phyloP scores from a whole-genome alignment of 2,797 vertebrate genomes.

The Coranthus polyacanthus region DNA sequence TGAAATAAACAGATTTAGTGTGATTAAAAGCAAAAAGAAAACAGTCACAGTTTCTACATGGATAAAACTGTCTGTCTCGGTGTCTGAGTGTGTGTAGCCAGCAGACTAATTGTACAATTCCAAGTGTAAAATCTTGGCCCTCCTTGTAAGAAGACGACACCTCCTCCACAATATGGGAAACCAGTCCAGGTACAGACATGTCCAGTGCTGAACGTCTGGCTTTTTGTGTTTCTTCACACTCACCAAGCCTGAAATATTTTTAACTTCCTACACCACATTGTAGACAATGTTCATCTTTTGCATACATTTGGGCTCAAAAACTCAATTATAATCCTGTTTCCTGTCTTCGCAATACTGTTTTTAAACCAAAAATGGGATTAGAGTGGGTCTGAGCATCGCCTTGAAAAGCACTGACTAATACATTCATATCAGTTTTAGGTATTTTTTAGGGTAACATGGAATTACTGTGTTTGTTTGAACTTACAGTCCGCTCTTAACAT shows the following conservation, averaged over 20 bases:
- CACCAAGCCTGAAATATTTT: background rate
- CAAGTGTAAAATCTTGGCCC: conserved; percentile 8
- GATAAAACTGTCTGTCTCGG: background rate
- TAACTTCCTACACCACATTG: background rate
- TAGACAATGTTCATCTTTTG: background rate
- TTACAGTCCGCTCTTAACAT: background rate
- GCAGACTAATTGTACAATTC: conserved; percentile 37
- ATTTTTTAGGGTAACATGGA: background rate
- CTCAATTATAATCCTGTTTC: too few relatives aligned
- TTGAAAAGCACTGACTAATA: background rate
- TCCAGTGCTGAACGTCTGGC: conserved; percentile 11
- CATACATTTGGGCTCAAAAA: too few relatives aligned
- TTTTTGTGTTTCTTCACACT: conserved; percentile 2
- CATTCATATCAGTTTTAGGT: background rate
- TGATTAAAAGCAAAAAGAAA: background rate
- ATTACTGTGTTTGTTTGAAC: too few relatives aligned
- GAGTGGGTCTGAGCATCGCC: background rate
- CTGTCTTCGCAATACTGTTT: accelerated
- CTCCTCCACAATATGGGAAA: conserved; percentile 24
- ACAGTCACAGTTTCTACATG: background rate
- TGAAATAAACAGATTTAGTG: too few relatives aligned
- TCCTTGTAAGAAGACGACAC: conserved; percentile 17
- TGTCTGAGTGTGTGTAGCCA: conserved; percentile 8
- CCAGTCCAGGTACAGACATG: conserved; percentile 52
- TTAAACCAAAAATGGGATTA: background rate